Percentiles rank a stretch among this genome's conserved stretches.
phyloP scores from a whole-genome alignment of 2,888 invertebrate genomes.

The Aporophyla lueneburgensis region DNA sequence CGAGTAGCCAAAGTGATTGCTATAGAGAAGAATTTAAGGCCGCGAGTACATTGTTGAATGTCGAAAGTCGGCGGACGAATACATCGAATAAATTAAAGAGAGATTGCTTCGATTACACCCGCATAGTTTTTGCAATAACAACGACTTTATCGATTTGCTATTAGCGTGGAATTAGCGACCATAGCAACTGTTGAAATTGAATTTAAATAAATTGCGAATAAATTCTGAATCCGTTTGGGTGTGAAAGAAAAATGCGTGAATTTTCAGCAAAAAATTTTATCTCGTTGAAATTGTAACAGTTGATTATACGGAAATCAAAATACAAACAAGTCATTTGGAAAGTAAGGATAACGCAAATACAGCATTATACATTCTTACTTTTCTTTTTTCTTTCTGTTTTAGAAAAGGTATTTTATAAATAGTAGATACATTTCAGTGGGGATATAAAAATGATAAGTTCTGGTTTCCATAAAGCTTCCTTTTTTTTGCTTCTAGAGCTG shows the following conservation, averaged over 20 bases:
- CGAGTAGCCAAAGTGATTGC: slow-evolving; percentile 57
- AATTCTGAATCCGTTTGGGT: background rate
- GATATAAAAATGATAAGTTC: background rate
- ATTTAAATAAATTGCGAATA: slow-evolving; percentile 6
- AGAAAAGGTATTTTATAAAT: too few relatives aligned
- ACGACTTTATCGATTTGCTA: slow-evolving; percentile 52
- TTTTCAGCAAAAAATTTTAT: background rate
- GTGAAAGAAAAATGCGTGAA: slow-evolving; percentile 3
- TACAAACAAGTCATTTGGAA: background rate
- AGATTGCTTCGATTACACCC: slow-evolving; percentile 67
- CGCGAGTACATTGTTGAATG: slow-evolving; percentile 43
- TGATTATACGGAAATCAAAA: background rate
- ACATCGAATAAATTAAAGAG: slow-evolving; percentile 54
- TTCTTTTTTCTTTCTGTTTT: too few relatives aligned
- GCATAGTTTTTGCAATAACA: slow-evolving; percentile 62
- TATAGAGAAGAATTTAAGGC: slow-evolving; percentile 47
- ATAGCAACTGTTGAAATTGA: slow-evolving; percentile 23
- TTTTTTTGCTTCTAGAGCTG: too few relatives aligned
- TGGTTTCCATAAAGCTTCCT: background rate
- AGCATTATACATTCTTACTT: too few relatives aligned
- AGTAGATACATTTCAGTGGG: background rate
- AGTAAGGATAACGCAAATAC: background rate
- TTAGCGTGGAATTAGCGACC: slow-evolving; percentile 17
- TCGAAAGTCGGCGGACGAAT: slow-evolving; percentile 47
- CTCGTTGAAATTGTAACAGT: background rate